phyloP scores from a whole-genome alignment of 53 echinoderm and acorn worm species.

The Hippasteria phrygiana region DNA sequence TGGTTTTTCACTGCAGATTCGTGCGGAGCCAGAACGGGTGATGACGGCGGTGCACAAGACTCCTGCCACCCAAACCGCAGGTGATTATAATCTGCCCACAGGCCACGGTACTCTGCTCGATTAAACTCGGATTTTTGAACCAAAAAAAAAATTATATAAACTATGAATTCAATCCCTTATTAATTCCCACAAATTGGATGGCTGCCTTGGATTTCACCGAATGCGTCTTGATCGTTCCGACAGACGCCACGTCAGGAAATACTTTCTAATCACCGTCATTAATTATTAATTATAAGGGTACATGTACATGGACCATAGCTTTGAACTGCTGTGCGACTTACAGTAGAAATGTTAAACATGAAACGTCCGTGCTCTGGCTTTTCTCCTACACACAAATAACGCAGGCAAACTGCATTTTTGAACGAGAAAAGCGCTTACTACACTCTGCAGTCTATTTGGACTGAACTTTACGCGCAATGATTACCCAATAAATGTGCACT shows the following conservation, averaged over 20 bases:
- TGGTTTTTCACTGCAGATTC: background rate
- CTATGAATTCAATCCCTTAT: background rate
- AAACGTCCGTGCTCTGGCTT: background rate
- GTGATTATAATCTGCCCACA: background rate
- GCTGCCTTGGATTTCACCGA: background rate
- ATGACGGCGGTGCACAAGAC: background rate
- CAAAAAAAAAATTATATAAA: background rate
- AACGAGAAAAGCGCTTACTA: too few species aligned
- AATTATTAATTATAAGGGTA: too few species aligned
- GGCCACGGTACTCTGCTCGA: background rate
- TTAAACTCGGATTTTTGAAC: background rate
- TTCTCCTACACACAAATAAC: too few species aligned
- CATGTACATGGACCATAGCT: too few species aligned
- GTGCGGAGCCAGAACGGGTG: background rate
- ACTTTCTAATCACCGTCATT: too few species aligned
- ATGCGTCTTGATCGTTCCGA: background rate
- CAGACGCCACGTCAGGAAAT: background rate
- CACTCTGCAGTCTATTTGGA: too few species aligned
- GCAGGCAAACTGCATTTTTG: too few species aligned
- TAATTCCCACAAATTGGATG: background rate
- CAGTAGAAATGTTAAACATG: background rate
- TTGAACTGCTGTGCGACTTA: background rate
- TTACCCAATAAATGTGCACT: too few species aligned
- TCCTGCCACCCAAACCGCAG: background rate
- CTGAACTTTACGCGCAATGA: too few species aligned